These are phyloP conservation scores for Marronus borbonicus DNA, from an alignment of 2,888 invertebrate species.

Conservation along the genomic window DNA sequence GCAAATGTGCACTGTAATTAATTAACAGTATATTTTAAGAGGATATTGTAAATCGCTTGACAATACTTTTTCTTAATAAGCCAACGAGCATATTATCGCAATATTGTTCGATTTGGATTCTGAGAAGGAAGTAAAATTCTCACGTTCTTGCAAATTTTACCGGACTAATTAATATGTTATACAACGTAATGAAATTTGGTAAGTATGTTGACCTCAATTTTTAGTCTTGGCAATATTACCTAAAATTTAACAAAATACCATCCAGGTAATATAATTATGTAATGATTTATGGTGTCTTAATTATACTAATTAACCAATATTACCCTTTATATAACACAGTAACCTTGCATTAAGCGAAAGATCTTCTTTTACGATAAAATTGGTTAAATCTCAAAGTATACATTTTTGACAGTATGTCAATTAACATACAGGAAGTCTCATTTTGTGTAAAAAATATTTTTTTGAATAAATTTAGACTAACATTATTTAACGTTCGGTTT, in stretches of 20 bases:
- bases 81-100: neutral
- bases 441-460: too few relatives aligned
- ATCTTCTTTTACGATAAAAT: neutral
- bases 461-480: too few relatives aligned
- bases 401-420: neutral
- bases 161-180: conserved; percentile 5
- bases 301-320: neutral
- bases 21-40: neutral
- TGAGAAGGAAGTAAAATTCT: neutral
- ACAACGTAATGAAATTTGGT: conserved; percentile 13
- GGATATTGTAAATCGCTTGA: neutral
- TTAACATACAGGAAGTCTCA: too few relatives aligned
- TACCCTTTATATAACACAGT: too few relatives aligned
- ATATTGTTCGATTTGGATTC: neutral
- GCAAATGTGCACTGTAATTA: neutral
- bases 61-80: neutral
- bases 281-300: neutral
- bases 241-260: neutral
- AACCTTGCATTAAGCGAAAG: too few relatives aligned
- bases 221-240: neutral
- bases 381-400: neutral
- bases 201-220: conserved; percentile 17
- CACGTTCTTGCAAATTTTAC: conserved; percentile 23
- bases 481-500: too few relatives aligned
- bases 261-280: neutral